Evolutionary conservation across 2,888 invertebrate genomes (phyloP), one percentile per base, ranked within the genome.

Genomic region (Ichneumoninae sp.): DNA sequence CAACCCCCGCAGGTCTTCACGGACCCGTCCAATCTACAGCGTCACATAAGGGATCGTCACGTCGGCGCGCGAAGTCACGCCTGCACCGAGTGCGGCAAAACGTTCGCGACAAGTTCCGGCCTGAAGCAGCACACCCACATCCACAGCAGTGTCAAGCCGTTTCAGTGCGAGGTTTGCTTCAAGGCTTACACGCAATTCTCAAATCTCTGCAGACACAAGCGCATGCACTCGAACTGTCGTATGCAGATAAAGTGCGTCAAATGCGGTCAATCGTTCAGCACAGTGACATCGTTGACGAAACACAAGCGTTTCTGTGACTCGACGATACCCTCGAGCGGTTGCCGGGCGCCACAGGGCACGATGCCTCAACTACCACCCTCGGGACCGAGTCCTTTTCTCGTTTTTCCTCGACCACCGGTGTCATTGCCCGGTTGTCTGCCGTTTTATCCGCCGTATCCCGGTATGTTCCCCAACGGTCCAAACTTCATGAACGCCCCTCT

Each of bases 181-280:
- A 99, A 99, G 95, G 97, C 98, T 10, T 99, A 99, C 95, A 99
- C 99, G 3, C 99, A 99, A 95, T 99, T 99, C 94, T 99, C 99
- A 54, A 99, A 99, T 94, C 95, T 99, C 92, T 99, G 99, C 93
- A 97, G 99, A n/a, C 99, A 99, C 95, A 99, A 98, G 93, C 98
- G 99, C 81, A 99, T 99, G 98, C 99, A 99, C 95, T 97, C 97
- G 77, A 97, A 98, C 93, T 99, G 99, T 94, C 97, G 98, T 90
- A 97, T 97, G 94, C 97, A 97, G 92, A 98, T 98, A 92, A 98
- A 98, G 95, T 99, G 99, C 94, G 96, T 95, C 91, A 98, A 98
- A 95, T 99, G 99, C 93, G 97, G 97, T 36, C 98, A 98, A 92
- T 97, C 97, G 47, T 99, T 99, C 94, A 97, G 97, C 81, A 98